These are phyloP conservation scores for Cataglyphis hispanica DNA, from an alignment of 1,140 invertebrate species.

Conservation along the genomic window DNA sequence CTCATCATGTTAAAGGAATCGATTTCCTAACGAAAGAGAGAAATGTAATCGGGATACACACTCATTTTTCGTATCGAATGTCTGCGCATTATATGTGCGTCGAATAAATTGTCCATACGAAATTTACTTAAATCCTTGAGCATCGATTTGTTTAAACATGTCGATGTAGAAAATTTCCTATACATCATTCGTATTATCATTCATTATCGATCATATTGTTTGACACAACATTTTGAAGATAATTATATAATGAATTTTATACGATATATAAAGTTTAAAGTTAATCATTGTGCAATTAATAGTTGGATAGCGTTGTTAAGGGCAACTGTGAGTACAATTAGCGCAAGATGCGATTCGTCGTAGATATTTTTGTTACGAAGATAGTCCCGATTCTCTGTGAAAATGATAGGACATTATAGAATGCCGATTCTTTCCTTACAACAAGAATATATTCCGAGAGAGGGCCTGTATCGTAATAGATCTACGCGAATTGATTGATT, in stretches of 20 bases:
- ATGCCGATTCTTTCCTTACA: slow-evolving; percentile 58
- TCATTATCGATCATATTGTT: not conserved
- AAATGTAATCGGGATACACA: slow-evolving; percentile 15
- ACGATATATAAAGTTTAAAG: slow-evolving; percentile 39
- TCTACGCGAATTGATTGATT: slow-evolving; percentile 52
- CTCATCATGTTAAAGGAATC: slow-evolving; percentile 38
- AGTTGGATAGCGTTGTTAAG: slow-evolving; percentile 47
- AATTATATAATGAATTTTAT: slow-evolving; percentile 62
- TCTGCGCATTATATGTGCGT: slow-evolving; percentile 31
- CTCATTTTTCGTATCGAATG: slow-evolving; percentile 53
- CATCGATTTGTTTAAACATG: slow-evolving; percentile 18
- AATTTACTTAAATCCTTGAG: slow-evolving; percentile 13
- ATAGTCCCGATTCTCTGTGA: slow-evolving; percentile 40
- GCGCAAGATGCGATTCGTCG: slow-evolving; percentile 66
- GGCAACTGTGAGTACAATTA: slow-evolving; percentile 77
- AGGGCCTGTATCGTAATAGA: slow-evolving; percentile 55
- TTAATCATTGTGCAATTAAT: slow-evolving; percentile 49
- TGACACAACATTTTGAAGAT: not conserved
- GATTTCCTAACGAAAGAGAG: slow-evolving; percentile 28
- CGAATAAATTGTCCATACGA: not conserved
- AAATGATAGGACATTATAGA: slow-evolving; percentile 31
- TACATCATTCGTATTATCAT: not conserved
- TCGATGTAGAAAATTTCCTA: slow-evolving; percentile 19
- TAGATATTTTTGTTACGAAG: slow-evolving; percentile 48
- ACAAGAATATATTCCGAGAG: slow-evolving; percentile 63